Conservation (phyloP, 2,113 vertebrate species). For the Forbesichthys agassizii region DNA sequence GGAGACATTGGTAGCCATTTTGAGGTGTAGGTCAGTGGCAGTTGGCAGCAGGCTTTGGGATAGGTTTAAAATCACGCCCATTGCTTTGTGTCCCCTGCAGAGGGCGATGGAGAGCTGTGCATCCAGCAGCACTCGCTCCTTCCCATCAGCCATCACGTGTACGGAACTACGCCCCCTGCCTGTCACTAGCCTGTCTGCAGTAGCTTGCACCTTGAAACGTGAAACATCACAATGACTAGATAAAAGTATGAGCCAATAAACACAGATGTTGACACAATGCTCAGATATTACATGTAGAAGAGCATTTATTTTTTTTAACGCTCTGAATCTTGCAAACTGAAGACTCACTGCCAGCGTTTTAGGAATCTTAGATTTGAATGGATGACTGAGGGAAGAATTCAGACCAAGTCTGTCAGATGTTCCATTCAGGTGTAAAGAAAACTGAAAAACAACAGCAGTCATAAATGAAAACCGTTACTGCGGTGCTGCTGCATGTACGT, state of each 20-base stretch:
- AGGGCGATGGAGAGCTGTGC: slow-evolving; percentile 58
- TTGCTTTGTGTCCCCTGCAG: slow-evolving; percentile 32
- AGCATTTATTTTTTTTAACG: background rate
- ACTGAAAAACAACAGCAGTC: slow-evolving; percentile 40
- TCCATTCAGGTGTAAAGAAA: slow-evolving; percentile 66
- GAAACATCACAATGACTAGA: background rate
- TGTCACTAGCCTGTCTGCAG: slow-evolving; percentile 35
- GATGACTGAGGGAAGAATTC: slow-evolving; percentile 64
- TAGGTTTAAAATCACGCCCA: slow-evolving; percentile 64
- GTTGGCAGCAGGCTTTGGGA: slow-evolving; percentile 71
- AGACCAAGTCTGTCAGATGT: slow-evolving; percentile 53
- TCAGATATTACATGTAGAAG: background rate
- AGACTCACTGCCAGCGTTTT: slow-evolving; percentile 68
- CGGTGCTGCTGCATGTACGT: background rate
- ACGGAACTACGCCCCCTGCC: slow-evolving; percentile 67
- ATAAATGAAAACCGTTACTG: background rate
- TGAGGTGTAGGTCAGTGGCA: slow-evolving; percentile 60
- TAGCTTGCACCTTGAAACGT: slow-evolving; percentile 68
- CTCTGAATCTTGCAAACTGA: background rate
- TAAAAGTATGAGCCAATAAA: too few species aligned
- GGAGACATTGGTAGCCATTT: slow-evolving; percentile 72
- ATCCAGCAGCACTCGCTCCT: slow-evolving; percentile 66
- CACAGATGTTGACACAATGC: too few species aligned
- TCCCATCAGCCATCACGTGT: slow-evolving; percentile 63
- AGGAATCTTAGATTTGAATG: slow-evolving; percentile 64